phyloP scores from a whole-genome alignment of 2,888 invertebrate species.

The Thymelicus lineola region DNA sequence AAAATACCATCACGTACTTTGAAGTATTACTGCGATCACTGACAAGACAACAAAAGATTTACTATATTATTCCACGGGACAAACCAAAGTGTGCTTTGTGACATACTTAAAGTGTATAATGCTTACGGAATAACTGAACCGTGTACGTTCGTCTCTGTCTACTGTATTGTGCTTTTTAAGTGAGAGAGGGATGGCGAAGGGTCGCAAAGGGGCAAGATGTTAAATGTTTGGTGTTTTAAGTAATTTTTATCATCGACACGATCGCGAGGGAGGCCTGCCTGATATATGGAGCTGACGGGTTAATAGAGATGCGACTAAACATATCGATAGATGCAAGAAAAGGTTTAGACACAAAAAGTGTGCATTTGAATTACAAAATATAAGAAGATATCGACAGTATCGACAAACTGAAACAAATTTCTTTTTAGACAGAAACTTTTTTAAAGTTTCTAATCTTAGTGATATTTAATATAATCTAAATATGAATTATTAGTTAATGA shows the following conservation, averaged over 20 bases:
- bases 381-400: too few relatives aligned
- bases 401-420: too few relatives aligned
- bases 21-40: slow-evolving; percentile 66
- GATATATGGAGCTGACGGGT: slow-evolving; percentile 78
- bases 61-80: slow-evolving; percentile 49
- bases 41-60: slow-evolving; percentile 72
- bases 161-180: slow-evolving; percentile 44
- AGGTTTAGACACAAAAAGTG: neutral
- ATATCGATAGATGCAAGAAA: slow-evolving; percentile 51
- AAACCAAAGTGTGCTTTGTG: slow-evolving; percentile 37
- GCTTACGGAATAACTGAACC: slow-evolving; percentile 43
- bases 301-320: slow-evolving; percentile 60
- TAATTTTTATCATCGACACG: slow-evolving; percentile 84
- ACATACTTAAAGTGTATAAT: slow-evolving; percentile 52
- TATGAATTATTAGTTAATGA: too few relatives aligned
- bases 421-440: too few relatives aligned
- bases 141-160: slow-evolving; percentile 49
- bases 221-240: slow-evolving; percentile 84
- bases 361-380: too few relatives aligned
- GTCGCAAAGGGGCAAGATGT: slow-evolving; percentile 69
- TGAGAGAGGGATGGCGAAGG: slow-evolving; percentile 58
- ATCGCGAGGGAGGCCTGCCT: slow-evolving; percentile 76
- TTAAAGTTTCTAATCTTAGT: too few relatives aligned
- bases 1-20: slow-evolving; percentile 71
- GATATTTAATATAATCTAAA: too few relatives aligned